These are phyloP conservation scores for Climacteris rufus DNA, from an alignment of 2,113 vertebrate species.

Conservation along the genomic window DNA sequence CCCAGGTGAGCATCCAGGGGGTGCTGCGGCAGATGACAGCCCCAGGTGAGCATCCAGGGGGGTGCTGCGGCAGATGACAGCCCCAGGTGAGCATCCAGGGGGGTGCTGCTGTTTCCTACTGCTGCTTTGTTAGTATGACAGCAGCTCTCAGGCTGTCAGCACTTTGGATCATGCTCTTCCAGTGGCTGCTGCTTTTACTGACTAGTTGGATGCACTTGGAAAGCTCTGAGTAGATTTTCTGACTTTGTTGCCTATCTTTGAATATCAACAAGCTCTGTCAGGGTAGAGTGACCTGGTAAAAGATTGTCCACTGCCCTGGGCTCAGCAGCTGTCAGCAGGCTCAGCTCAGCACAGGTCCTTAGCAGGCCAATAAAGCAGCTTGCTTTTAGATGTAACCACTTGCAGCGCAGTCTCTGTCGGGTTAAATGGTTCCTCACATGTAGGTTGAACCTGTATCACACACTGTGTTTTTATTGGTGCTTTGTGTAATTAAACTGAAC, in stretches of 20 bases:
- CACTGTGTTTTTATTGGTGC: neutral
- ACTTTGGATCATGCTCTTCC: neutral
- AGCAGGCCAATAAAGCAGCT: too few species aligned
- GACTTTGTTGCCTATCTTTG: fast-evolving
- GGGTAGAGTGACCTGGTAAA: neutral
- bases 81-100: fast-evolving
- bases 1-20: fast-evolving
- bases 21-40: neutral
- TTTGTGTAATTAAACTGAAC: neutral
- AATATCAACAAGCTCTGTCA: neutral
- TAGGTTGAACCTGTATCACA: neutral
- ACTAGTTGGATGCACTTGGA: neutral
- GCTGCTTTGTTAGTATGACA: neutral
- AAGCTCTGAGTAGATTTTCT: neutral
- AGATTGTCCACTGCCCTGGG: neutral
- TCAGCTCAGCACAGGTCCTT: neutral
- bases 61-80: fast-evolving
- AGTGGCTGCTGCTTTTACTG: neutral
- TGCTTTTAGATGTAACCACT: neutral
- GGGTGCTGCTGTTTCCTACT: neutral
- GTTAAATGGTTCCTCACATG: fast-evolving
- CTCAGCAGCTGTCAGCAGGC: neutral
- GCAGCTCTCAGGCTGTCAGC: neutral
- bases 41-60: too few species aligned
- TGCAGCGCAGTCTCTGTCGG: neutral